A percentile compares a stretch with the other conserved stretches of the same genome.
phyloP scores from a whole-genome alignment of 1,140 invertebrate genomes.

The Drosophila hydei region DNA sequence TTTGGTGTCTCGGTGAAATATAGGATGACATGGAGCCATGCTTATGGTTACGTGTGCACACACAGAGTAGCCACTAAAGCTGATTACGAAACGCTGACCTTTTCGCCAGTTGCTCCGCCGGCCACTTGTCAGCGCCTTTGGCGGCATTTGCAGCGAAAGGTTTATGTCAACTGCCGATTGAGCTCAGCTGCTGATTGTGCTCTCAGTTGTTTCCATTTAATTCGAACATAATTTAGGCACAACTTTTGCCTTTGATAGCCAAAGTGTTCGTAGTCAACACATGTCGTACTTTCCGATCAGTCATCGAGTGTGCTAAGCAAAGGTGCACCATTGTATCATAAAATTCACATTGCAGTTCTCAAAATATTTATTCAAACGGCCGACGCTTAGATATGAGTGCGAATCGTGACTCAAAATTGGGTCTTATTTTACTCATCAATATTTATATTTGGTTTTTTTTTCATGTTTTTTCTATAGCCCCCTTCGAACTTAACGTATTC shows the following conservation, averaged over 20 bases:
- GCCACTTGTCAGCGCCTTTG: constrained; percentile 75
- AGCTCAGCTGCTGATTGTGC: constrained; percentile 42
- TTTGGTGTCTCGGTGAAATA: constrained; percentile 58
- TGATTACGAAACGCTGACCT: constrained; percentile 81
- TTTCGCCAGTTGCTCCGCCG: constrained; percentile 50
- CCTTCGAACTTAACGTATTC: no score
- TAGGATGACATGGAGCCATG: constrained; percentile 76
- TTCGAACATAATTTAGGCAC: constrained; percentile 34
- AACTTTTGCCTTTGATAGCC: constrained; percentile 7
- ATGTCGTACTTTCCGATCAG: neutral
- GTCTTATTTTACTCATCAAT: no score
- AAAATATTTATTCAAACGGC: neutral
- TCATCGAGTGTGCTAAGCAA: neutral
- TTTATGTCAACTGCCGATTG: constrained; percentile 69
- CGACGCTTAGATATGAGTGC: neutral
- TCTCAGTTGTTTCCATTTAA: constrained; percentile 44
- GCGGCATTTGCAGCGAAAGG: constrained; percentile 66
- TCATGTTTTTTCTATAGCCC: no score
- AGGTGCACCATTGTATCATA: neutral
- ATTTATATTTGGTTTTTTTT: no score
- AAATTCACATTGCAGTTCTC: neutral
- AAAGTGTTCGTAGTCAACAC: constrained; percentile 2
- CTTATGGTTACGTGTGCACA: constrained; percentile 73
- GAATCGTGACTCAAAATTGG: neutral
- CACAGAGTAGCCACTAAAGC: constrained; percentile 64